phyloP scores from a whole-genome alignment of 2,113 vertebrate genomes.

The Colossoma macropomum region DNA sequence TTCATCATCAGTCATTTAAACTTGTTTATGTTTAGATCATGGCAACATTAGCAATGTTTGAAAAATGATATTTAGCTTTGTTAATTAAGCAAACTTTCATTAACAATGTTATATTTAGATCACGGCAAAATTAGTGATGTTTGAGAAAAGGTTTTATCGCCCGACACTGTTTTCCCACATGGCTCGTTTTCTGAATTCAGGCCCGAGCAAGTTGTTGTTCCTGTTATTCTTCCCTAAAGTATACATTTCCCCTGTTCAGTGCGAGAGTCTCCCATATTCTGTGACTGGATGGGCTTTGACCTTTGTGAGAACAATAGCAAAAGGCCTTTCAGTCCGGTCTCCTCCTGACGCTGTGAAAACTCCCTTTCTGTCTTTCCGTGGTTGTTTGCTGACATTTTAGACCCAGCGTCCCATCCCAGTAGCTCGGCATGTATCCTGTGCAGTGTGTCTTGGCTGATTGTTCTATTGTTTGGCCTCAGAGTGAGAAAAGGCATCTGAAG shows the following conservation, averaged over 20 bases:
- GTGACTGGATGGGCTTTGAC: slow-evolving; percentile 80
- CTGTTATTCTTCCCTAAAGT: slow-evolving; percentile 68
- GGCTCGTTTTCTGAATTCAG: slow-evolving; percentile 19
- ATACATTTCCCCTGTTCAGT: background rate
- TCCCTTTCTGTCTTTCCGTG: slow-evolving; percentile 66
- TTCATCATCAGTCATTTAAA: no score
- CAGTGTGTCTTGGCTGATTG: slow-evolving; percentile 34
- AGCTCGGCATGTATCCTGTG: slow-evolving; percentile 45
- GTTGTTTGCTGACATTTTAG: slow-evolving; percentile 66
- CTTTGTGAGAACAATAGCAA: slow-evolving; percentile 81
- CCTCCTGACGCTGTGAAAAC: slow-evolving; percentile 65
- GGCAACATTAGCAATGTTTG: no score
- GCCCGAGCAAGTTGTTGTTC: slow-evolving; percentile 48
- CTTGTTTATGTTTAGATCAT: no score
- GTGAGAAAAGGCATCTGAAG: slow-evolving; percentile 43
- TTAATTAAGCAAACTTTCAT: no score
- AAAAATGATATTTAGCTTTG: no score
- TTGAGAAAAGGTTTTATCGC: background rate
- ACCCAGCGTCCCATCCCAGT: slow-evolving; percentile 41
- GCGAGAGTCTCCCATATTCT: slow-evolving; percentile 62
- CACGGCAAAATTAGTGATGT: no score
- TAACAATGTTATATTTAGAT: no score
- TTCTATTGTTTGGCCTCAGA: slow-evolving; percentile 44
- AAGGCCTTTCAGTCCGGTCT: slow-evolving; percentile 76
- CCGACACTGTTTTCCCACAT: background rate